Evolutionary conservation across 2,113 vertebrate genomes (phyloP), one percentile per base, ranked within the genome.

Genomic region (Cacatua alba): DNA sequence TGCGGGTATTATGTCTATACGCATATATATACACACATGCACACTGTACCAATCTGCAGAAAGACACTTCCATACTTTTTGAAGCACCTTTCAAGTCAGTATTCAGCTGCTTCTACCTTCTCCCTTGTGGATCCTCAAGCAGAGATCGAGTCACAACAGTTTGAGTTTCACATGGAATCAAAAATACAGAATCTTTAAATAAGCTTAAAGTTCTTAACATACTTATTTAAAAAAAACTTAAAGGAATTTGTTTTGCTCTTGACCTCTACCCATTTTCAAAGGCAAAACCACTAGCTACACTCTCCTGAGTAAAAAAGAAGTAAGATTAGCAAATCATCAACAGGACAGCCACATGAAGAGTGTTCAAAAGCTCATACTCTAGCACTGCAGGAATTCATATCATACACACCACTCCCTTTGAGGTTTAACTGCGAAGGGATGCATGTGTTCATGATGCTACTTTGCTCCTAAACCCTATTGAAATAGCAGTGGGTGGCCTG

Each of bases 1-100:
- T 20, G 52, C 29, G 44, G 62, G 15, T 70, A 68, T 91, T 78
- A 39, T 20, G 26, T 63, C 51, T 90, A 29, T 26, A 26, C 37
- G 31, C n/a, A 70, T 49, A 53, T 44, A 72, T 65, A 75, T 23
- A 62, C 29, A 62, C 29, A 92, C 23, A 33, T 29, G 64, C 52
- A 72, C 12, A 11, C 64, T 24, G 7, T 44, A 90, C 46, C 59
- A 71, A 83, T 65, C 85, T 94, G 68, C 37, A 83, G 24, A 92
- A 63, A 86, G 86, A 86, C 55, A 69, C 74, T 81, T 78, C 74
- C 28, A 59, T 39, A 25, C 65, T 75, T 88, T 90, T 86, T 83
- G 26, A 88, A 90, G 78, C 60, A 63, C 23, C 7, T 31, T 63
- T 52, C 4, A 70, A 95, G 55, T 59, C 76, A 77, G 19, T 53